Evolutionary conservation across 2,888 invertebrate genomes (phyloP).

Genomic region (Sepioteuthis lessoniana): DNA sequence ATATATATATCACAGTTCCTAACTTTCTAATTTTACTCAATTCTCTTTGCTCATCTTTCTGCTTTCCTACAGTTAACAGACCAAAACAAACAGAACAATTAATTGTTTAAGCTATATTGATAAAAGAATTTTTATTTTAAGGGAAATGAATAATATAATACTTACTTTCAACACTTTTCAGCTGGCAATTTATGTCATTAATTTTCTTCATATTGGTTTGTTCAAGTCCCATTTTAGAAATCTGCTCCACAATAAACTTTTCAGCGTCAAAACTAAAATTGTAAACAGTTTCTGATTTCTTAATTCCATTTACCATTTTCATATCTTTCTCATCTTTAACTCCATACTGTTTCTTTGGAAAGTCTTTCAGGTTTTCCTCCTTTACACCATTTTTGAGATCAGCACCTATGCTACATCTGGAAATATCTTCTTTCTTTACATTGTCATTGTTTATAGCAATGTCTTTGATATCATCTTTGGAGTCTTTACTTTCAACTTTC

Average conservation of each 20-base stretch:
- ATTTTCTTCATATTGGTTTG: background rate
- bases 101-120: too few relatives aligned
- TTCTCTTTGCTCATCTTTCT: too few relatives aligned
- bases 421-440: background rate
- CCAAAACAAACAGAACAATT: too few relatives aligned
- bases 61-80: too few relatives aligned
- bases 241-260: conserved; percentile 42
- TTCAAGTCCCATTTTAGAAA: conserved; percentile 40
- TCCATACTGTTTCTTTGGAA: background rate
- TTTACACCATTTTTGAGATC: background rate
- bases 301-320: conserved; percentile 42
- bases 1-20: too few relatives aligned
- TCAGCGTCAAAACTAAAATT: conserved; percentile 45
- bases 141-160: background rate
- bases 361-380: background rate
- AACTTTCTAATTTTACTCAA: too few relatives aligned
- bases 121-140: too few relatives aligned
- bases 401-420: background rate
- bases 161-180: conserved; percentile 59
- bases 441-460: background rate
- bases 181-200: conserved; percentile 47
- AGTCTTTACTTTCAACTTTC: background rate
- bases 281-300: conserved; percentile 39
- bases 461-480: background rate
- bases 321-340: conserved; percentile 17